Base-by-base conservation (phyloP, 2,888 invertebrate species). In the Euzophera pinguis region DNA sequence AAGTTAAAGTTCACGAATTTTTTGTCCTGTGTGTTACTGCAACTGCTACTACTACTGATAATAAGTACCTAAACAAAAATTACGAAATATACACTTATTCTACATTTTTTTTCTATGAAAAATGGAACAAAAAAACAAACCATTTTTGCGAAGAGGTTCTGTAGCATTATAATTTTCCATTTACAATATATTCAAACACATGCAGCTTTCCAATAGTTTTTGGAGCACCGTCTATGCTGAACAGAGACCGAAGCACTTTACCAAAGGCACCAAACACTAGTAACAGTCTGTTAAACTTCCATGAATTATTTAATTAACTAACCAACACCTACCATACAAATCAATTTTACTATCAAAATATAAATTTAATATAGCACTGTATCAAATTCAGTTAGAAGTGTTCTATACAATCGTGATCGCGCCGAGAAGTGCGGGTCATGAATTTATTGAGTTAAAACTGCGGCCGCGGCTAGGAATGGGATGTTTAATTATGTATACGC, bases 161-260 rank as follows among this genome's bases (percentile, higher is more conserved):
- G 55, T 38, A 34, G 57, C 55, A 43, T 45, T 59, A 10, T 59
- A 55, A 49, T 47, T 49, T 49, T 51, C 52, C 58, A 58, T 58
- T 51, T 39, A 55, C 22, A 37, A 38, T 38, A 47, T 32, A 1
- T 4, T 9, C 7, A 32, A 1, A 32, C 32, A 32, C 7, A 32
- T 9, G 10, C 10, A 32, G 10, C 8, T 22, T n/a, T n/a, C n/a
- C n/a, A n/a, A 29, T 6, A 29, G 8, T 32, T 32, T 32, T 1
- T 8, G 5, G 9, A 53, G 53, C 54, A 52, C 39, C 39, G 9
- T 16, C 39, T 7, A 3, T 1, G 16, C 39, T 38, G 37, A 38
- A 5, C 4, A 38, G 35, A 13, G 22, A 22, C 1, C 3, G 32
- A 32, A 10, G 10, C 32, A 42, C 35, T 13, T 22, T 14, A 9